A percentile compares a stretch with the other conserved stretches of the same genome.
These are phyloP conservation scores for Bombus soroeensis DNA, from an alignment of 1,140 invertebrate species.

Conservation along the genomic window DNA sequence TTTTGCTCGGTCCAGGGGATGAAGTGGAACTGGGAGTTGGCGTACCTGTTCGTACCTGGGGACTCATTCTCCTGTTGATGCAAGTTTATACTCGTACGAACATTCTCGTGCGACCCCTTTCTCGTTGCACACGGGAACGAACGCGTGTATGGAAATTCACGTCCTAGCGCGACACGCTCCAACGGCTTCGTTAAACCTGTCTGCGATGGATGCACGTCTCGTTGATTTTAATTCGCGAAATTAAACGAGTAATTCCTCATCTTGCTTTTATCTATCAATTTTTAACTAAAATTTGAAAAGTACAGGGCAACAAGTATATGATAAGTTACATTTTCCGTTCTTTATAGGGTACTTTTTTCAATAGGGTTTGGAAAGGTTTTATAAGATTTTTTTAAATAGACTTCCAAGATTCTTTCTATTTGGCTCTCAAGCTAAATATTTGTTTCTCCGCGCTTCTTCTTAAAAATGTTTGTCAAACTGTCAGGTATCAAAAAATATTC, in stretches of 20 bases:
- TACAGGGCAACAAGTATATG: not conserved
- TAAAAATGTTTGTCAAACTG: no score
- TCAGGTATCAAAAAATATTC: no score
- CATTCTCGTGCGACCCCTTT: not conserved
- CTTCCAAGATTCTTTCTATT: no score
- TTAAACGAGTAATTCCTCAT: not conserved
- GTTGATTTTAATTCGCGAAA: not conserved
- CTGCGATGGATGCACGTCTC: not conserved
- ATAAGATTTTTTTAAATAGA: no score
- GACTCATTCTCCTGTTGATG: constrained; percentile 19
- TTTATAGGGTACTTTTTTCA: no score
- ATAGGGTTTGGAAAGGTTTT: no score
- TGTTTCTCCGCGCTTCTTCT: no score
- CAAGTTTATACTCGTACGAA: constrained; percentile 4
- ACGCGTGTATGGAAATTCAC: constrained; percentile 4
- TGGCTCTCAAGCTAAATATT: no score
- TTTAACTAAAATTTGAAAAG: not conserved
- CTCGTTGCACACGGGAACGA: not conserved
- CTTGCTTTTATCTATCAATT: not conserved
- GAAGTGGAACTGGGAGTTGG: constrained; percentile 15
- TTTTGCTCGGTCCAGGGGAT: constrained; percentile 21
- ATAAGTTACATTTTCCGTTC: not conserved
- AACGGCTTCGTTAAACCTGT: constrained; percentile 19
- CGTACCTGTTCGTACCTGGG: constrained; percentile 68
- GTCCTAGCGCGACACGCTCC: not conserved